These are phyloP conservation scores for Aphodius granarius DNA, from an alignment of 2,888 invertebrate genomes.

Conservation along the genomic window DNA sequence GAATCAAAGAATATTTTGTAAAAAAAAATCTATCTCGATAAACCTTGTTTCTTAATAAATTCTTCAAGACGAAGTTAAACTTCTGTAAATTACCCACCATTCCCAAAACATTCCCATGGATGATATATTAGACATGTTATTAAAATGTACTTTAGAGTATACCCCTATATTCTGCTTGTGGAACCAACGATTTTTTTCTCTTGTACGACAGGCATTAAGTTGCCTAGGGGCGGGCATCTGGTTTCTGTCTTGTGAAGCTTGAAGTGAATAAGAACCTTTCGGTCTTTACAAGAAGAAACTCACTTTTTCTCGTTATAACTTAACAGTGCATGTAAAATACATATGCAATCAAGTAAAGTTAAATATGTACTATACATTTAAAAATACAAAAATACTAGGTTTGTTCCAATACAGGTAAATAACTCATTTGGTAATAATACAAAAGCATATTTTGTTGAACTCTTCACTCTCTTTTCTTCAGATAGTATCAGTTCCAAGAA, in stretches of 20 bases:
- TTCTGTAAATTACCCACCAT: background rate
- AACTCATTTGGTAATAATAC: too few species aligned
- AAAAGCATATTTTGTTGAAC: too few species aligned
- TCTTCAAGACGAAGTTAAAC: background rate
- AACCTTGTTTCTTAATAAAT: background rate
- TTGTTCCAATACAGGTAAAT: too few species aligned
- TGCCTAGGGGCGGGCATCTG: conserved; percentile 12
- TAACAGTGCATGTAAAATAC: background rate
- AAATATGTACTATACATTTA: too few species aligned
- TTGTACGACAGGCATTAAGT: conserved; percentile 1
- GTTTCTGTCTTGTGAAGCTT: conserved; percentile 1
- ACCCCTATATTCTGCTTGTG: background rate
- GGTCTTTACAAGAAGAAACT: conserved; percentile 3
- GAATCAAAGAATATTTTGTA: too few species aligned
- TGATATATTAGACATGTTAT: background rate
- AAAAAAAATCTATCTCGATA: background rate
- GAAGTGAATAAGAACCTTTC: conserved; percentile 1
- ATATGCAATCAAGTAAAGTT: too few species aligned
- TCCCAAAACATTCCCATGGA: background rate
- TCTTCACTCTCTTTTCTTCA: too few species aligned
- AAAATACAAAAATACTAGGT: too few species aligned
- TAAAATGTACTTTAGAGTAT: background rate
- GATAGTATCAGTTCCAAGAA: background rate
- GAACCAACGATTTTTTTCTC: background rate
- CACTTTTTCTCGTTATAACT: background rate